Evolutionary conservation across 1,140 invertebrate species (phyloP), one percentile per base, ranked within the genome.

Genomic region (Diabrotica virgifera): DNA sequence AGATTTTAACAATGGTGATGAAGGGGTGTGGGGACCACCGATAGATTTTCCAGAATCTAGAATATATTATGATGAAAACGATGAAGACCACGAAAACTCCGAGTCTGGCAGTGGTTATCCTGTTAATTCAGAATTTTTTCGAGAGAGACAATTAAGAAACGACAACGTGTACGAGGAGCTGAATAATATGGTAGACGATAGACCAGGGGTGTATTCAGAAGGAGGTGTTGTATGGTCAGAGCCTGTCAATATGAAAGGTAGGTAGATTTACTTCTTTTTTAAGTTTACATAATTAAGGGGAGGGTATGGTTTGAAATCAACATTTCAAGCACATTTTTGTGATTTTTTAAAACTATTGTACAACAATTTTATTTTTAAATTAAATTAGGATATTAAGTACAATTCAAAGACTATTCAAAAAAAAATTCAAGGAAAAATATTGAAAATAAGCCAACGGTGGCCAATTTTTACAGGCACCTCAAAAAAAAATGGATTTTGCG

Each of bases 151-250:
- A 5, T 6, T 63, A 9, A 63, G 67, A 60, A 36, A 40, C 52
- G 36, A 35, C n/a, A 0, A 36, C 13, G 14, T 12, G 62, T 65
- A 36, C 40, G 62, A 13, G 36, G 11, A 5, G 59, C 56, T 8
- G 40, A 52, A n/a, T 36, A 38, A 58, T 12, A 59, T 37, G 50
- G 67, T 72, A 65, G 78, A 66, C 64, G 75, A 57, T 69, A 62
- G 59, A 37, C 67, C 69, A 52, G 79, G 80, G 8, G 77, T 86
- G 2, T 89, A 85, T 69, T 85, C 85, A 0, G 88, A 90, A 77
- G 88, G 86, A 11, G 88, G 88, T 11, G 68, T 87, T 2, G 80
- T 89, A 0, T 80, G 83, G 61, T 63, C 62, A 12, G 40, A 57
- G 37, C 7, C 61, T 36, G 9, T 14, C 9, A 36, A 59, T 38